Percentiles rank a stretch among this genome's conserved stretches.
Conservation (phyloP, 2,888 invertebrate species). For the Poecilus cupreus region DNA sequence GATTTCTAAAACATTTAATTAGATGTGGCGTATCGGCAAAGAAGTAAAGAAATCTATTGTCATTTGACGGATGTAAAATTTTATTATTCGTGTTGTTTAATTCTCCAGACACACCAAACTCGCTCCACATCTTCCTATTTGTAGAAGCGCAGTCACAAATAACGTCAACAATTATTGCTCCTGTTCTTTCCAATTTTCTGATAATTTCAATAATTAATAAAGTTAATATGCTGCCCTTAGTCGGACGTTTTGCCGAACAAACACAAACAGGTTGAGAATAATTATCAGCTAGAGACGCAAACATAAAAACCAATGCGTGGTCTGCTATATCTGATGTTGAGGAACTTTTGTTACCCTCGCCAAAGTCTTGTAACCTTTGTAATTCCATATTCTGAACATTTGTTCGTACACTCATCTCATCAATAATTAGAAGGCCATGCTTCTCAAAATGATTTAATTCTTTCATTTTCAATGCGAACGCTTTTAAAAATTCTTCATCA, state of each 20-base stretch:
- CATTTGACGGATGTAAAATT: slow-evolving; percentile 49
- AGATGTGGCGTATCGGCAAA: slow-evolving; percentile 64
- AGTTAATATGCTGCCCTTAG: slow-evolving; percentile 34
- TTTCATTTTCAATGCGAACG: slow-evolving; percentile 38
- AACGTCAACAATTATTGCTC: slow-evolving; percentile 61
- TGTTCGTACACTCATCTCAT: slow-evolving; percentile 61
- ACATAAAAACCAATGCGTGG: slow-evolving; percentile 62
- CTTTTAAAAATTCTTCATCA: too few species aligned
- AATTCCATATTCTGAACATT: slow-evolving; percentile 58
- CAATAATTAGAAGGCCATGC: slow-evolving; percentile 60
- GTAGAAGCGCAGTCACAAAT: slow-evolving; percentile 62
- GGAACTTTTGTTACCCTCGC: slow-evolving; percentile 40
- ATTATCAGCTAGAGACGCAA: slow-evolving; percentile 59
- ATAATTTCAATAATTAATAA: slow-evolving; percentile 37
- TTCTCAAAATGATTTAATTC: slow-evolving; percentile 53
- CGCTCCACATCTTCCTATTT: slow-evolving; percentile 62
- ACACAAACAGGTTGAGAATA: slow-evolving; percentile 62
- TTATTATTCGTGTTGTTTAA: slow-evolving; percentile 19
- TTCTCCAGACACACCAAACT: slow-evolving; percentile 60
- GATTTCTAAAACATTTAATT: slow-evolving; percentile 63
- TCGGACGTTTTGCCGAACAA: slow-evolving; percentile 61
- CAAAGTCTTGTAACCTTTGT: slow-evolving; percentile 61
- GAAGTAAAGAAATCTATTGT: slow-evolving; percentile 60
- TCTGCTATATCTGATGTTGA: slow-evolving; percentile 58
- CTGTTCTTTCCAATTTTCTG: slow-evolving; percentile 44